These are phyloP conservation scores for Hippotragus niger DNA, from an alignment of 2,113 vertebrate species.

Conservation along the genomic window DNA sequence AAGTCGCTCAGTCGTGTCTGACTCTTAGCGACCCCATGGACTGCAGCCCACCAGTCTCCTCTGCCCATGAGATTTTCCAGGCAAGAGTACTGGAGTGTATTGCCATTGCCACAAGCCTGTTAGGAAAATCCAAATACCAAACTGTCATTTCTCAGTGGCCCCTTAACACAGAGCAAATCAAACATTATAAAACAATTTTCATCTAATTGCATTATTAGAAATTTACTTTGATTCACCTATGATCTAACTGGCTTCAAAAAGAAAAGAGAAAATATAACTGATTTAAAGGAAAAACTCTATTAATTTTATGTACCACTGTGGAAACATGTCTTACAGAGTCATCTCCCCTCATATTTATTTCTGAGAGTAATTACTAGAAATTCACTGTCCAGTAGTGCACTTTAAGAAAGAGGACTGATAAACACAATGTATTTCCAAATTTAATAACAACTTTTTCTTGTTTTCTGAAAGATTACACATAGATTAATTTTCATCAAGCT, in stretches of 20 bases:
- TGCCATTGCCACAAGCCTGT: background rate
- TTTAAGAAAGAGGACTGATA: background rate
- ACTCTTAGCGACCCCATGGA: no score
- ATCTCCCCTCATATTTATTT: background rate
- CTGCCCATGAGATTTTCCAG: no score
- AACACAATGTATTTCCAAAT: background rate
- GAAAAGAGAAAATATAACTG: background rate
- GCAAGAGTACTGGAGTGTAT: no score
- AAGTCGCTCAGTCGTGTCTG: no score
- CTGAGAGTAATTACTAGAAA: background rate
- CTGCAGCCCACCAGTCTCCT: no score
- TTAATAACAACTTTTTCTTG: background rate
- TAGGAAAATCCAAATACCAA: background rate
- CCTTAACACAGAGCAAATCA: background rate
- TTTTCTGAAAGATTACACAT: background rate
- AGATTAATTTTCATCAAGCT: background rate
- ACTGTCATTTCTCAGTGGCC: background rate
- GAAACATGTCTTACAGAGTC: background rate
- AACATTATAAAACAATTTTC: background rate
- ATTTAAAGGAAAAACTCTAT: background rate
- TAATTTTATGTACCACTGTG: background rate
- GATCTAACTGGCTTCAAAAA: background rate
- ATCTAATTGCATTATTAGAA: background rate
- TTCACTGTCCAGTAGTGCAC: background rate
- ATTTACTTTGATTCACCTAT: background rate